These are phyloP conservation scores for Diplogasteroides magnus DNA, from an alignment of 1,140 invertebrate species.

Conservation along the genomic window DNA sequence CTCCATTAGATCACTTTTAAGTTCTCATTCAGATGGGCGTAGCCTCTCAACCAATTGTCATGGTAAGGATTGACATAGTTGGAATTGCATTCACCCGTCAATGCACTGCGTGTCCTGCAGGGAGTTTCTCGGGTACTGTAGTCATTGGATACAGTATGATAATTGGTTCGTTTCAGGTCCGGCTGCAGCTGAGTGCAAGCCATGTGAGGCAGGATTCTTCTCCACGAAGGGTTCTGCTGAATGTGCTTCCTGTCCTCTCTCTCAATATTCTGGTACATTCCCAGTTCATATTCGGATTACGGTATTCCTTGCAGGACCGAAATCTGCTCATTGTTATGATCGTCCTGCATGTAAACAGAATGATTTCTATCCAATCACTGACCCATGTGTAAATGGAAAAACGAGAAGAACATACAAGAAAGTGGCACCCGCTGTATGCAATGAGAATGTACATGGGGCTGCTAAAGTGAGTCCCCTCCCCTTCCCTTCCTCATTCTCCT, in stretches of 20 bases:
- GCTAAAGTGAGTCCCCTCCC: constrained; percentile 31
- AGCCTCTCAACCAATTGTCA: constrained; percentile 9
- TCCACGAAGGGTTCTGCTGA: constrained; percentile 57
- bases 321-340: constrained; percentile 59
- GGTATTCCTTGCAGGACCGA: constrained; percentile 49
- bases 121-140: constrained; percentile 61
- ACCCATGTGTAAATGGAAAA: constrained; percentile 44
- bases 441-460: constrained; percentile 55
- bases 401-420: constrained; percentile 61
- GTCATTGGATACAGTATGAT: too few relatives aligned
- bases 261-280: constrained; percentile 58
- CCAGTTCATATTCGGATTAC: constrained; percentile 16
- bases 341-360: constrained; percentile 60
- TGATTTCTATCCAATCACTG: constrained; percentile 61
- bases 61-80: neutral
- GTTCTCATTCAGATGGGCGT: too few relatives aligned
- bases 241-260: constrained; percentile 59
- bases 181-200: constrained; percentile 58
- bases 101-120: constrained; percentile 62
- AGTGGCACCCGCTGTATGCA: constrained; percentile 63
- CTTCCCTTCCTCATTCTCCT: neutral
- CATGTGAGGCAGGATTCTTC: constrained; percentile 60
- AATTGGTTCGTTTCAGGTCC: too few relatives aligned
- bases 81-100: constrained; percentile 64
- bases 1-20: too few relatives aligned